Conservation (phyloP, 37 sponge, comb jelly and placozoan species). For the Ianthella basta region DNA sequence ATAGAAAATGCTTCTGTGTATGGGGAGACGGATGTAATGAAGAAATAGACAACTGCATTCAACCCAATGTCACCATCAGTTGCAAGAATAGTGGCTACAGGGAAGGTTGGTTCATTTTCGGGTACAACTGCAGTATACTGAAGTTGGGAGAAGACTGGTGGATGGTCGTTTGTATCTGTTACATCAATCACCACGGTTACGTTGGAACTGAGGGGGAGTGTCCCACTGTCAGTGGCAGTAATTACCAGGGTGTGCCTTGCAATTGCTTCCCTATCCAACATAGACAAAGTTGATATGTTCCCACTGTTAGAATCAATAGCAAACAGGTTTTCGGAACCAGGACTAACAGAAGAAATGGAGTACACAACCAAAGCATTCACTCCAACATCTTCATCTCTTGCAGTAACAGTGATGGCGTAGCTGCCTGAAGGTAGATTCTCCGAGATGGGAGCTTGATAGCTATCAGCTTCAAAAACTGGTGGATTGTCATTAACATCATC, state of each 20-base stretch:
- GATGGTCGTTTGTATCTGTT: conserved; percentile 74
- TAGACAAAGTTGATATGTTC: background rate
- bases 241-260: conserved; percentile 35
- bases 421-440: conserved; percentile 44
- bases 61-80: conserved; percentile 63
- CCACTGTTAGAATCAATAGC: conserved; percentile 55
- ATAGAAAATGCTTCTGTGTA: conserved; percentile 12
- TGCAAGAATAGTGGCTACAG: conserved; percentile 43
- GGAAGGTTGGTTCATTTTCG: conserved; percentile 54
- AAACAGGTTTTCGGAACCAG: conserved; percentile 18
- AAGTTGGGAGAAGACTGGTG: conserved; percentile 47
- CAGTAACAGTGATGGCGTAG: conserved; percentile 41
- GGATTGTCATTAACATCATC: conserved; percentile 56
- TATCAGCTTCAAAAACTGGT: conserved; percentile 40
- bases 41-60: conserved; percentile 57
- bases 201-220: conserved; percentile 39
- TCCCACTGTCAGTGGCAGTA: conserved; percentile 62
- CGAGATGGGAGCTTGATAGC: conserved; percentile 22
- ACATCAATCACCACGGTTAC: conserved; percentile 46
- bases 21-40: conserved; percentile 14
- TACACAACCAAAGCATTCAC: conserved; percentile 59
- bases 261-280: conserved; percentile 54
- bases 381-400: conserved; percentile 66
- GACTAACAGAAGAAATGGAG: conserved; percentile 1
- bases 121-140: conserved; percentile 23